Conservation (phyloP, 2,888 invertebrate species). For the Cephus spinipes region DNA sequence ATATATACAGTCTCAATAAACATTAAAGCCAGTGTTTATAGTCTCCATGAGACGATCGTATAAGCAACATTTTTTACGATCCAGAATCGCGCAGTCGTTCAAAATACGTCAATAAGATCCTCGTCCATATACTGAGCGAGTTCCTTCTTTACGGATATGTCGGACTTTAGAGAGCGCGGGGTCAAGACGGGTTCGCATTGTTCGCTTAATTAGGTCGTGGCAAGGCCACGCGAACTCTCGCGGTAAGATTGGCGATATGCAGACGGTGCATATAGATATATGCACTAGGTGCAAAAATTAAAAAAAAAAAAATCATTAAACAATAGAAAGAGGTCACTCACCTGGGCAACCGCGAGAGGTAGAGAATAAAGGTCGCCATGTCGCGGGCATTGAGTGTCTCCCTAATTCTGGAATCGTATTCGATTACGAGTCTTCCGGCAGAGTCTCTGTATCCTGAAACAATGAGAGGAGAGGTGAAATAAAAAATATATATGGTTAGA, state of each 20-base stretch:
- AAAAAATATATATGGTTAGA: background rate
- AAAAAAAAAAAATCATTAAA: slow-evolving; percentile 29
- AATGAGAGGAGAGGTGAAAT: slow-evolving; percentile 40
- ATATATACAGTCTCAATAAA: too few species aligned
- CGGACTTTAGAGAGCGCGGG: too few species aligned
- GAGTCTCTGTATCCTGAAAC: slow-evolving; percentile 77
- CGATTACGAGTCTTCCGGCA: slow-evolving; percentile 75
- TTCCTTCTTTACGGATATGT: too few species aligned
- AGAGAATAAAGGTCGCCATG: slow-evolving; percentile 78
- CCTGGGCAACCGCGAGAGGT: slow-evolving; percentile 80
- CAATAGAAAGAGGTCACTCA: slow-evolving; percentile 45
- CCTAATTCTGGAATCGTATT: slow-evolving; percentile 73
- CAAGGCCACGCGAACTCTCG: too few species aligned
- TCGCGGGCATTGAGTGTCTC: slow-evolving; percentile 75
- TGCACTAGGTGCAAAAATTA: too few species aligned
- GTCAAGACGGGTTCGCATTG: too few species aligned
- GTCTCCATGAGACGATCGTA: background rate
- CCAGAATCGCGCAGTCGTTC: slow-evolving; percentile 15
- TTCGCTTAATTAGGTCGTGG: too few species aligned
- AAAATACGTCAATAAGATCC: too few species aligned
- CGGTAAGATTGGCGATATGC: too few species aligned
- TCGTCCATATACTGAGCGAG: too few species aligned
- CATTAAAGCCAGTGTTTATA: too few species aligned
- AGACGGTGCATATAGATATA: too few species aligned
- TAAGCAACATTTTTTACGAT: slow-evolving; percentile 45